Percentiles rank a stretch among this genome's conserved stretches.
Evolutionary conservation across 2,888 invertebrate species (phyloP).

Genomic region (Gortyna flavago): DNA sequence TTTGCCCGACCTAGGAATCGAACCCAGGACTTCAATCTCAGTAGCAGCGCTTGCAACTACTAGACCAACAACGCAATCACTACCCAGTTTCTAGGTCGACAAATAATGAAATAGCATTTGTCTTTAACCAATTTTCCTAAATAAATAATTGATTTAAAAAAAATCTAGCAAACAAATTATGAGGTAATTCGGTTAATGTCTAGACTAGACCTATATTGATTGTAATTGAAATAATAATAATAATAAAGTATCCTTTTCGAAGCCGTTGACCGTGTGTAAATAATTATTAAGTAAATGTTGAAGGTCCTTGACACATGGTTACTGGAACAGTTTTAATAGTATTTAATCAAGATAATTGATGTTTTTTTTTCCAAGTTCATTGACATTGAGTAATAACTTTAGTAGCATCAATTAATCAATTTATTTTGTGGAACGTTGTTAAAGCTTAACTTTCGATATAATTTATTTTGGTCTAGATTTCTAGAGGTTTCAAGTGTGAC

Average conservation of each 20-base stretch:
- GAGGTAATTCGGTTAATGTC: conserved; percentile 42
- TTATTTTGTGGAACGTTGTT: background rate
- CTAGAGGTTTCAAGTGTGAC: no score
- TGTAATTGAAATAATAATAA: conserved; percentile 43
- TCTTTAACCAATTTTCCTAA: conserved; percentile 43
- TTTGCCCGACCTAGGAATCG: background rate
- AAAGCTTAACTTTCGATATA: background rate
- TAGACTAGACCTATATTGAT: conserved; percentile 48
- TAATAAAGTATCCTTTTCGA: conserved; percentile 6
- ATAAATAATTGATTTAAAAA: conserved; percentile 43
- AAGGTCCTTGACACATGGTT: conserved; percentile 13
- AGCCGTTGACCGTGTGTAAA: conserved; percentile 23
- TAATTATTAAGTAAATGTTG: conserved; percentile 19
- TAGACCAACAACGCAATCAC: background rate
- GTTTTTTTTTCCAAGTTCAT: background rate
- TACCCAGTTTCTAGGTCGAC: conserved; percentile 14
- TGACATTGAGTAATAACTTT: background rate
- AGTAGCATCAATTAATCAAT: background rate
- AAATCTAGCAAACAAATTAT: conserved; percentile 49
- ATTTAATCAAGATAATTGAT: conserved; percentile 15
- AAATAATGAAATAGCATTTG: conserved; percentile 44
- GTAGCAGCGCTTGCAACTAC: background rate
- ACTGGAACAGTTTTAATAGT: background rate
- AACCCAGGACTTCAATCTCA: background rate
- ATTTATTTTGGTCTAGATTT: background rate